Evolutionary conservation across 2,113 vertebrate species (phyloP), one percentile per base, ranked within the genome.

Genomic region (Cryptotis parvus): DNA sequence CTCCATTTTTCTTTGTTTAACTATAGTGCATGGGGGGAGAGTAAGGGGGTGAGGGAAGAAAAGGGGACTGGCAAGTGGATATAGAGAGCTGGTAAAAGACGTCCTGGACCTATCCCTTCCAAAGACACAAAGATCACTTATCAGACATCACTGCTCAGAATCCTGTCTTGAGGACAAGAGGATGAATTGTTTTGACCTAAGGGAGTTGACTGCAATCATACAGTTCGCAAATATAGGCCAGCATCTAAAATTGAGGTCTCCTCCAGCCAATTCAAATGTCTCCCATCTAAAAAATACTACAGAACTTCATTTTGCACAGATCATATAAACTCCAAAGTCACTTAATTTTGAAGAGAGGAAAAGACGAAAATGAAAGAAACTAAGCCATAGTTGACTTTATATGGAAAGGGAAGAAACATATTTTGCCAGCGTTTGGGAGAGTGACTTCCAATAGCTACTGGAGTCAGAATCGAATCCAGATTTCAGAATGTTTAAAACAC

Each of bases 391-490:
- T 86, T 81, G 45, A 92, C 37, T 94, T 95, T 92, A 87, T 93
- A 90, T 76, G 79, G 58, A 93, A 91, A 79, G 74, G 39, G 26
- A 22, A n/a, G 8, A 15, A 72, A 76, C 33, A 87, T 1, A 72
- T 45, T 91, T 87, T 92, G 90, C 87, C 92, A 90, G 45, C 15
- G 3, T 90, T 96, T 75, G 70, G 68, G 41, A 94, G 68, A 81
- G 33, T 73, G 52, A 77, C 76, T 94, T 96, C 70, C 84, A 96
- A 95, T 35, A 93, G 92, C 92, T 95, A 94, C 93, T 92, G 58
- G 52, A 94, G 91, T 92, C 89, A 94, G 74, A 94, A 96, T 95
- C 87, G 35, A 94, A 95, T 94, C 93, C 93, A 96, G 91, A 96
- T 92, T 95, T 94, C 81, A 87, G 74, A 91, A 95, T 91, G 73